Conservation (phyloP, 2,113 vertebrate species). For the Corythornis madagascariensis region DNA sequence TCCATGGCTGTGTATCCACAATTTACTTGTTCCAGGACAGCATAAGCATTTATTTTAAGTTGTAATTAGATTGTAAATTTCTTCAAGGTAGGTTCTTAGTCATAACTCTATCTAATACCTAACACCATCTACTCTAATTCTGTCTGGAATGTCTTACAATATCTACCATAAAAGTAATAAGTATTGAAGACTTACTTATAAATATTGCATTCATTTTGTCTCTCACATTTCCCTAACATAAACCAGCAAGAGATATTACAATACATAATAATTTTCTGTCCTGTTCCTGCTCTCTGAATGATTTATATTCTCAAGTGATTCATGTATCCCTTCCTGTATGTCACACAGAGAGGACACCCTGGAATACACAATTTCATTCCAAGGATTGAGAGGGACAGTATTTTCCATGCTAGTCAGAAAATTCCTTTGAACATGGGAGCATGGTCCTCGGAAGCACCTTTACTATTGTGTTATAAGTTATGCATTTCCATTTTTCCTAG, state of each 20-base stretch:
- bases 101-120: neutral
- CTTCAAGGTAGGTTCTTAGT: neutral
- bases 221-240: neutral
- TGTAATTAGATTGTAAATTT: constrained; percentile 48
- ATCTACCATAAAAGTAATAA: neutral
- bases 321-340: neutral
- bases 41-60: neutral
- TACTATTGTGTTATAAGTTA: neutral
- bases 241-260: neutral
- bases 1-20: neutral
- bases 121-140: neutral
- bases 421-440: neutral
- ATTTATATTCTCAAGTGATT: neutral
- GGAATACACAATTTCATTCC: neutral
- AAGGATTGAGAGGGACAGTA: neutral
- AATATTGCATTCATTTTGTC: neutral
- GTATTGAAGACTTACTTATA: neutral
- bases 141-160: neutral
- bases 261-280: neutral
- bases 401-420: neutral
- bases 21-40: constrained; percentile 4
- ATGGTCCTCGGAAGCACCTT: neutral
- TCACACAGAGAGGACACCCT: neutral
- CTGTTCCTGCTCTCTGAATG: neutral
- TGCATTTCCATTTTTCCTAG: neutral